Conservation (phyloP, 2,888 invertebrate species). For the Bombylius discolor region DNA sequence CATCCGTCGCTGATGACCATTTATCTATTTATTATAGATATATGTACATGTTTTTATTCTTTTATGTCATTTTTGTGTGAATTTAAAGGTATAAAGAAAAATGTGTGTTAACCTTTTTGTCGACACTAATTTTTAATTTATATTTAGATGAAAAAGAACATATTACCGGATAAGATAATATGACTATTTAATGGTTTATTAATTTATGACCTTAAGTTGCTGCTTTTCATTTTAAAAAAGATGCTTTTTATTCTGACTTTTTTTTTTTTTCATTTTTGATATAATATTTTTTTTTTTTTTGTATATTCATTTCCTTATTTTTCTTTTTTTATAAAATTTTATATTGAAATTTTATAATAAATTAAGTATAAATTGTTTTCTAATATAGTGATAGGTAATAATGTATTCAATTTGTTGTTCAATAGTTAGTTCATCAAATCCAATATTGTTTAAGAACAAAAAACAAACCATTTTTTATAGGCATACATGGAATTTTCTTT, state of each 20-base stretch:
- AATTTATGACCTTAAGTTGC: slow-evolving; percentile 32
- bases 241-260: slow-evolving; percentile 3
- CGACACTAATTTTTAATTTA: slow-evolving; percentile 31
- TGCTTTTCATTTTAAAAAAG: slow-evolving; percentile 14
- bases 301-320: background rate
- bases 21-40: background rate
- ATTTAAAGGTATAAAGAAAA: slow-evolving; percentile 23
- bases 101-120: slow-evolving; percentile 34
- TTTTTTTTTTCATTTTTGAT: slow-evolving; percentile 11
- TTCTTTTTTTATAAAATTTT: background rate
- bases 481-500: no score
- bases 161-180: slow-evolving; percentile 27
- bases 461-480: no score
- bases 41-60: background rate
- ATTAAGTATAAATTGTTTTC: no score
- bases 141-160: slow-evolving; percentile 6
- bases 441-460: no score
- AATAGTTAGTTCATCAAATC: no score
- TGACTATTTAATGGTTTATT: slow-evolving; percentile 38
- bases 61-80: slow-evolving; percentile 11
- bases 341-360: background rate
- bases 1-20: no score
- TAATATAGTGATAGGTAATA: no score
- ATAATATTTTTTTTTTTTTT: background rate
- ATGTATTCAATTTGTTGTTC: no score